phyloP scores from a whole-genome alignment of 2,888 invertebrate species.

The Sphaeridia pumilis region DNA sequence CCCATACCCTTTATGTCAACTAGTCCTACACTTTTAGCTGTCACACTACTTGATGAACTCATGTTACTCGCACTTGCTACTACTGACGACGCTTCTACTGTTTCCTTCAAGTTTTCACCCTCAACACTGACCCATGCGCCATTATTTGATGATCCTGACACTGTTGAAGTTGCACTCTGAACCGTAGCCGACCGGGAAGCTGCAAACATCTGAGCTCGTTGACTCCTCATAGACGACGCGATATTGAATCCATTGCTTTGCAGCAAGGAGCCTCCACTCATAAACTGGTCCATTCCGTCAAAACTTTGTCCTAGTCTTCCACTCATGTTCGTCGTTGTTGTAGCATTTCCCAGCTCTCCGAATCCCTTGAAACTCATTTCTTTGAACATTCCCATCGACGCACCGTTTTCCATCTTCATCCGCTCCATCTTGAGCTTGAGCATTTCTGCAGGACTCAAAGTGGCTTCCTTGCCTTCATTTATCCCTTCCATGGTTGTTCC shows the following conservation, averaged over 20 bases:
- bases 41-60: background rate
- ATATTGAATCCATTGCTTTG: background rate
- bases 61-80: conserved; percentile 2
- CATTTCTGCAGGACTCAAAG: background rate
- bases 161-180: conserved; percentile 4
- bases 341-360: background rate
- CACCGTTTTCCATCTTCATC: background rate
- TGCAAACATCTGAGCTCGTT: conserved; percentile 28
- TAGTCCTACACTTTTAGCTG: conserved; percentile 14
- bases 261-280: background rate
- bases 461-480: background rate
- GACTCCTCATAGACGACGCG: conserved; percentile 10
- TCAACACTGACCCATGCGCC: conserved; percentile 14
- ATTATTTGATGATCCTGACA: conserved; percentile 5
- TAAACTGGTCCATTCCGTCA: background rate
- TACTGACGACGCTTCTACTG: conserved; percentile 3
- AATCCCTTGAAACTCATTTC: background rate
- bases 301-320: background rate
- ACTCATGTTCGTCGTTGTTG: background rate
- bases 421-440: background rate
- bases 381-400: background rate
- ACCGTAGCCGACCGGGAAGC: conserved; percentile 19
- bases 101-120: conserved; percentile 6
- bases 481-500: background rate
- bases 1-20: conserved; percentile 18